Evolutionary conservation across 2,797 vertebrate species (phyloP).

Genomic region (Rhabdophis nuchalis): DNA sequence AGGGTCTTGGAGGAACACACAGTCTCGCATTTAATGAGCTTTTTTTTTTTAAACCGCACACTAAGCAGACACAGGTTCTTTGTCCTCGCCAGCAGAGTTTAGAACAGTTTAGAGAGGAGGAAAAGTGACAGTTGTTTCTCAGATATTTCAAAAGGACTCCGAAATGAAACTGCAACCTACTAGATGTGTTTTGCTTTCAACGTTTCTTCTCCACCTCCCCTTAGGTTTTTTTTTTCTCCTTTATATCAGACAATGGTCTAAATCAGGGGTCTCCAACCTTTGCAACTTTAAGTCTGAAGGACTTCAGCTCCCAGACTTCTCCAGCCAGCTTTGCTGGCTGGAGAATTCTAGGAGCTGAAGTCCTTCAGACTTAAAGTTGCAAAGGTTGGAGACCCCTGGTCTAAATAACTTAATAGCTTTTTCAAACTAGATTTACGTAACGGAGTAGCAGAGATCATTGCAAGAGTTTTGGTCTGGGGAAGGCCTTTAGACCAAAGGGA

Average conservation of each 20-base stretch:
- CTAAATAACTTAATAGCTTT: background rate
- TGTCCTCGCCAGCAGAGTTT: conserved; percentile 26
- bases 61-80: background rate
- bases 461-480: background rate
- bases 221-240: background rate
- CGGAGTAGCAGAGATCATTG: background rate
- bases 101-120: background rate
- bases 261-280: too few relatives aligned
- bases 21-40: background rate
- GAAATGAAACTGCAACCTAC: conserved; percentile 11
- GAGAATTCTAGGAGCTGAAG: too few relatives aligned
- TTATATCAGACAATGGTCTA: background rate
- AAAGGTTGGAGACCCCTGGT: too few relatives aligned
- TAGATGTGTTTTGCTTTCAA: conserved; percentile 2
- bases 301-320: too few relatives aligned
- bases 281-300: too few relatives aligned
- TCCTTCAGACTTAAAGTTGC: too few relatives aligned
- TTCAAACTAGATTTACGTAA: background rate
- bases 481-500: fast-evolving
- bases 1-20: conserved; percentile 1
- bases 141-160: conserved; percentile 45
- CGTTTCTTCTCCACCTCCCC: background rate
- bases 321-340: too few relatives aligned
- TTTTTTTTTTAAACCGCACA: conserved; percentile 1
- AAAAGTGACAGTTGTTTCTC: conserved; percentile 39